Evolutionary conservation across 1,140 invertebrate species (phyloP).

Genomic region (Drosophila arawakana): DNA sequence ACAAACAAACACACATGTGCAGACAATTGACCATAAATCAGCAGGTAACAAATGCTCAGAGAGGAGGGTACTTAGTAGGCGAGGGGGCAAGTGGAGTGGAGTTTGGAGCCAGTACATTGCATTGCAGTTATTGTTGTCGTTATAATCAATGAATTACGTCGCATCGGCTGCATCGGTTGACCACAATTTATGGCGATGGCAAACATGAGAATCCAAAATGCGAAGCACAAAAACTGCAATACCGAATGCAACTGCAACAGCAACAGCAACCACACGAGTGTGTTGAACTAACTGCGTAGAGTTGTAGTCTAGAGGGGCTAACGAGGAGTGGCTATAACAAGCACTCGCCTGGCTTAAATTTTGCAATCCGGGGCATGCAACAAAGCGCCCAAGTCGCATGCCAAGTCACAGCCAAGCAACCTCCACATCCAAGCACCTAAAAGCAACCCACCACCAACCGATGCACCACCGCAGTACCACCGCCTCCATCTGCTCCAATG

Average conservation of each 20-base stretch:
- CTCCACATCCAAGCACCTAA: conserved; percentile 26
- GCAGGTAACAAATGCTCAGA: conserved; percentile 62
- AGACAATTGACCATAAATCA: conserved; percentile 79
- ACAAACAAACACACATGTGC: conserved; percentile 40
- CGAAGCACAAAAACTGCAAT: conserved; percentile 59
- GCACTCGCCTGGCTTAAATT: conserved; percentile 57
- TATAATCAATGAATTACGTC: conserved; percentile 82
- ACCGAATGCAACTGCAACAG: conserved; percentile 44
- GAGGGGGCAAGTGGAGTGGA: neutral
- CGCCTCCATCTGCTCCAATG: conserved; percentile 29
- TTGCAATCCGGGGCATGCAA: conserved; percentile 71
- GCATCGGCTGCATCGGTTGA: conserved; percentile 81
- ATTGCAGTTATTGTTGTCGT: conserved; percentile 78
- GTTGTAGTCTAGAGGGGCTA: conserved; percentile 2
- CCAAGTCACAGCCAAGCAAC: conserved; percentile 39
- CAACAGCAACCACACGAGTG: conserved; percentile 37
- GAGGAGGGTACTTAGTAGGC: neutral
- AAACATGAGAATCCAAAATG: conserved; percentile 77
- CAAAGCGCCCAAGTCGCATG: conserved; percentile 61
- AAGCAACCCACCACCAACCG: neutral
- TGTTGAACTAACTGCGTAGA: conserved; percentile 2
- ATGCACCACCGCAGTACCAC: conserved; percentile 6
- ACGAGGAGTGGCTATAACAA: conserved; percentile 44
- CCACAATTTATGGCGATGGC: conserved; percentile 79
- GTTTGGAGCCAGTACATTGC: conserved; percentile 12